Conservation (phyloP, 2,888 invertebrate genomes). For the Polymixis lichenea region DNA sequence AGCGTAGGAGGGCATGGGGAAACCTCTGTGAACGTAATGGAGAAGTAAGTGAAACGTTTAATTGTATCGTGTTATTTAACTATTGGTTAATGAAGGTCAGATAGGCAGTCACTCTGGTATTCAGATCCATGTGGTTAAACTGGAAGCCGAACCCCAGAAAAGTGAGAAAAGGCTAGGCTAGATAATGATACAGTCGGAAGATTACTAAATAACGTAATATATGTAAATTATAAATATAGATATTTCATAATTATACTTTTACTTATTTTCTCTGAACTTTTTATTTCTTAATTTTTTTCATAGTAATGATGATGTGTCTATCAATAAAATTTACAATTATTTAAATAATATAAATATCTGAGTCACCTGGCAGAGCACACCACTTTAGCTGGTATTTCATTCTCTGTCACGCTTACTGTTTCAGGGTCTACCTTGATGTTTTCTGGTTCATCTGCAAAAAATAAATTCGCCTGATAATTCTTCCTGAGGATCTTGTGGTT, state of each 20-base stretch:
- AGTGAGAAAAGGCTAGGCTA: not conserved
- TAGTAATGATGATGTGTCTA: not conserved
- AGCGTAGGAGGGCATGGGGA: conserved; percentile 93
- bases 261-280: not conserved
- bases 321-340: not conserved
- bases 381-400: conserved; percentile 85
- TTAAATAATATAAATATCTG: not conserved
- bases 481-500: too few relatives aligned
- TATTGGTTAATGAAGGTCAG: not conserved
- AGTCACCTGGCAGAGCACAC: conserved; percentile 85
- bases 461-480: not conserved
- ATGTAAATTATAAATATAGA: not conserved
- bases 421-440: conserved; percentile 93
- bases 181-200: not conserved
- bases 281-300: not conserved
- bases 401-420: conserved; percentile 84
- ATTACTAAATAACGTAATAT: not conserved
- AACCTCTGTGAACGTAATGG: conserved; percentile 85
- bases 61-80: not conserved
- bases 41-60: not conserved
- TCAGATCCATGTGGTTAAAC: not conserved
- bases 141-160: not conserved
- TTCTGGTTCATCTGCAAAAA: conserved; percentile 92
- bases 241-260: not conserved
- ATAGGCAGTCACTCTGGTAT: not conserved